Conservation (phyloP, 2,888 invertebrate species). For the Drosophila suboccidentalis region DNA sequence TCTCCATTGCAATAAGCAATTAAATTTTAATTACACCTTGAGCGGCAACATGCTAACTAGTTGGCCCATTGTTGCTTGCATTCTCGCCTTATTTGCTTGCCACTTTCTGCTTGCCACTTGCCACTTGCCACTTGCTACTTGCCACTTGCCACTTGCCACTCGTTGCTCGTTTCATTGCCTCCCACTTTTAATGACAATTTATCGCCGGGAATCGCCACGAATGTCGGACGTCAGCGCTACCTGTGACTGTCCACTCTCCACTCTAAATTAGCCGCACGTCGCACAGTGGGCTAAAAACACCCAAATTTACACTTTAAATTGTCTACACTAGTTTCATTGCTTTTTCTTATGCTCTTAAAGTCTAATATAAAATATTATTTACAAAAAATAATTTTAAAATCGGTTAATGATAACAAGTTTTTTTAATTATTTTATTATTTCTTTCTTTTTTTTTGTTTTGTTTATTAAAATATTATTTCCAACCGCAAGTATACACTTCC, state of each 20-base stretch:
- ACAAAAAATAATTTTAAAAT: too few relatives aligned
- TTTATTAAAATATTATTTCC: too few relatives aligned
- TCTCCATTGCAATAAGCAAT: slow-evolving; percentile 45
- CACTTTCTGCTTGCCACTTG: slow-evolving; percentile 13
- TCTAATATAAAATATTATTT: too few relatives aligned
- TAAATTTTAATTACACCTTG: slow-evolving; percentile 68
- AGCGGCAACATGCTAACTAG: slow-evolving; percentile 64
- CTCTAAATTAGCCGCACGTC: slow-evolving; percentile 54
- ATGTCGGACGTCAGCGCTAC: slow-evolving; percentile 4
- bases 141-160: slow-evolving; percentile 8
- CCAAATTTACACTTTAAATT: neutral
- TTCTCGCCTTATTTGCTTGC: slow-evolving; percentile 13
- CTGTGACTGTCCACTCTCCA: slow-evolving; percentile 17
- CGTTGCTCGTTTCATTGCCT: slow-evolving; percentile 9
- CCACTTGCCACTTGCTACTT: slow-evolving; percentile 13
- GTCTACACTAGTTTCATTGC: too few relatives aligned
- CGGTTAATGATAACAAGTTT: too few relatives aligned
- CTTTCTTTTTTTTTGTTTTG: too few relatives aligned
- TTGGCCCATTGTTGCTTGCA: slow-evolving; percentile 27
- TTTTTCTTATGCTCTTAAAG: too few relatives aligned
- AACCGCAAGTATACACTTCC: too few relatives aligned
- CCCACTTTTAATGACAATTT: slow-evolving; percentile 68
- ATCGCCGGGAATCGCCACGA: slow-evolving; percentile 45
- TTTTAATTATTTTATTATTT: too few relatives aligned
- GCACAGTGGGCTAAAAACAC: slow-evolving; percentile 14